A percentile compares a stretch with the other conserved stretches of the same genome.
These are phyloP conservation scores for Ophion obscuratus DNA, from an alignment of 2,888 invertebrate genomes.

Conservation along the genomic window DNA sequence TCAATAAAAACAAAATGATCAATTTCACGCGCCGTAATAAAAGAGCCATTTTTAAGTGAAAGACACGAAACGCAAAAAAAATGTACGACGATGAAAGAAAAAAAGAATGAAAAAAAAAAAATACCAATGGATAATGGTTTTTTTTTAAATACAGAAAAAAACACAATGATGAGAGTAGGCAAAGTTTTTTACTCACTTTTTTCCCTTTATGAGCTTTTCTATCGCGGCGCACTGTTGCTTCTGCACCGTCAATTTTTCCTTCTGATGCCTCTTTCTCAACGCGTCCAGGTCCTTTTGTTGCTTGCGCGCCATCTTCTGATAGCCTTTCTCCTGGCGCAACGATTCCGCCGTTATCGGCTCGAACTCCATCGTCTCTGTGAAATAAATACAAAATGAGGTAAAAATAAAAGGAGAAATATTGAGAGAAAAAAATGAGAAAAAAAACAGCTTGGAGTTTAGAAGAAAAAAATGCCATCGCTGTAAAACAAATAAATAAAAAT, in stretches of 20 bases:
- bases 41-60: background rate
- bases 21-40: slow-evolving; percentile 48
- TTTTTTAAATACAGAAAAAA: slow-evolving; percentile 10
- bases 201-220: slow-evolving; percentile 97
- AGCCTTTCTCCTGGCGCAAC: slow-evolving; percentile 94
- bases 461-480: too few relatives aligned
- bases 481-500: too few relatives aligned
- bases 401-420: too few relatives aligned
- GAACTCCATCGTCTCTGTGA: slow-evolving; percentile 88
- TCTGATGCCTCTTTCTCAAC: slow-evolving; percentile 95
- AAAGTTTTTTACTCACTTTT: slow-evolving; percentile 88
- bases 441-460: too few relatives aligned
- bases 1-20: slow-evolving; percentile 9
- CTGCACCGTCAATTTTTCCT: slow-evolving; percentile 95
- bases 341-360: slow-evolving; percentile 96
- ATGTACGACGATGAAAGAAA: slow-evolving; percentile 13
- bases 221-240: slow-evolving; percentile 96
- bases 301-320: slow-evolving; percentile 96
- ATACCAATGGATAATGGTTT: background rate
- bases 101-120: background rate
- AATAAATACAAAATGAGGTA: slow-evolving; percentile 22
- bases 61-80: slow-evolving; percentile 19
- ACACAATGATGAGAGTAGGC: background rate
- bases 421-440: too few relatives aligned
- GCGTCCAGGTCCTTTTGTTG: slow-evolving; percentile 98